Evolutionary conservation across 2,888 invertebrate genomes (phyloP), one percentile per base, ranked within the genome.

Genomic region (Eilema caniola): DNA sequence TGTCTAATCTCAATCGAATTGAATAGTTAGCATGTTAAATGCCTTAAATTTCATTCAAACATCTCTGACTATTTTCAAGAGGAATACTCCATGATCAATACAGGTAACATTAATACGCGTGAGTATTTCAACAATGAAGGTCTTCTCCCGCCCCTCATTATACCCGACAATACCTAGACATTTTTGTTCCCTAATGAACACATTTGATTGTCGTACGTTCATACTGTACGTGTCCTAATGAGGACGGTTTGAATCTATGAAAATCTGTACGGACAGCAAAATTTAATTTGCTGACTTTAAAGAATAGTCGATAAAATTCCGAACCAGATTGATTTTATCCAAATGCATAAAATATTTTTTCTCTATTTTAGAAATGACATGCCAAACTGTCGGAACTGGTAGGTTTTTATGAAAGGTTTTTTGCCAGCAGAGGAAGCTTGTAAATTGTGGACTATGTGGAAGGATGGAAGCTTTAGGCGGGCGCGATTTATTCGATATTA

Each of bases 111-210:
- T 41, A 41, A 64, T 64, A 64, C 64, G 12, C 28, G 14, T 0
- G 16, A 53, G 12, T 25, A 28, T 60, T 59, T 64, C 61, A 62
- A 66, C 57, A 66, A 66, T 63, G 28, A 57, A 59, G 8, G 16
- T 28, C 53, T 1, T 47, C 59, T 28, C 2, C 25, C 24, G 11
- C 60, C 24, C 28, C 71, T 80, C 80, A 77, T 79, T 82, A 79
- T 74, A 59, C 33, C 59, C 57, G 62, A 79, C 82, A 80, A 82
- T 73, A 71, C 70, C 71, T 70, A 69, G 72, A 72, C 67, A 82
- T 72, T 79, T 73, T 80, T 77, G 75, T 82, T 77, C 80, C 56
- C 75, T 82, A 80, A 80, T 82, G 83, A 82, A 70, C 73, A 28
- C 47, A 37, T 67, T 31, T 57, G 67, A 67, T 67, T 65, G 67